These are phyloP conservation scores for Trissolcus japonicus DNA, from an alignment of 2,888 invertebrate genomes.

Conservation along the genomic window DNA sequence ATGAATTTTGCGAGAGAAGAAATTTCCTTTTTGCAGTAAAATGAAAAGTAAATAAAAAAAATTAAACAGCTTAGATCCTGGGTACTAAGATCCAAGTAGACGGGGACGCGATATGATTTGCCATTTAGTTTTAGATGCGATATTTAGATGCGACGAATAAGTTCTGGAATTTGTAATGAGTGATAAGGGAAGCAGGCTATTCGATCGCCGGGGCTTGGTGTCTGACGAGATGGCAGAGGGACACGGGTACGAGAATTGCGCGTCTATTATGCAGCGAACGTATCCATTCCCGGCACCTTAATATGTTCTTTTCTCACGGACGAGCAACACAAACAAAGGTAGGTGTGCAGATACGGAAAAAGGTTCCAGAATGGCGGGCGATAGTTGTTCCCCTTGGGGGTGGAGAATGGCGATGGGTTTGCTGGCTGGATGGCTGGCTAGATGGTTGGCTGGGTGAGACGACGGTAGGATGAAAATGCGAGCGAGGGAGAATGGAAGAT, in stretches of 20 bases:
- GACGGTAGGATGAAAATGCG: conserved; percentile 60
- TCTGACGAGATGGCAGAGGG: conserved; percentile 37
- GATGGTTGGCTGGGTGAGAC: conserved; percentile 55
- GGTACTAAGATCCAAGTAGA: too few relatives aligned
- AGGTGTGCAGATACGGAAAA: conserved; percentile 59
- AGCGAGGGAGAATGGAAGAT: conserved; percentile 63
- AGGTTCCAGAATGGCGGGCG: conserved; percentile 60
- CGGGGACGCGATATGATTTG: not conserved
- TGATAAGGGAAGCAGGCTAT: conserved; percentile 46
- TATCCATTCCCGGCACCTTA: conserved; percentile 55
- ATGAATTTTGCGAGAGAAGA: not conserved
- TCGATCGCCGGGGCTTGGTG: conserved; percentile 26
- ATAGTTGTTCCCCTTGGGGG: conserved; percentile 63
- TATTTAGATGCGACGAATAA: not conserved
- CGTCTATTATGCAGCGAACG: conserved; percentile 54
- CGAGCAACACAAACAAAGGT: conserved; percentile 53
- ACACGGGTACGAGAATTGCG: conserved; percentile 49
- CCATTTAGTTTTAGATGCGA: not conserved
- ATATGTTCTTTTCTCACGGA: conserved; percentile 51
- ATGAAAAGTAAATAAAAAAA: conserved; percentile 23
- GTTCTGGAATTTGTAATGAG: conserved; percentile 51
- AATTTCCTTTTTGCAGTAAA: not conserved
- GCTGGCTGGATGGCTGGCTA: conserved; percentile 56
- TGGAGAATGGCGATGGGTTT: conserved; percentile 62
- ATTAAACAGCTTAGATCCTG: conserved; percentile 1